Evolutionary conservation across 2,888 invertebrate genomes (phyloP).

Genomic region (Acrobasis repandana): DNA sequence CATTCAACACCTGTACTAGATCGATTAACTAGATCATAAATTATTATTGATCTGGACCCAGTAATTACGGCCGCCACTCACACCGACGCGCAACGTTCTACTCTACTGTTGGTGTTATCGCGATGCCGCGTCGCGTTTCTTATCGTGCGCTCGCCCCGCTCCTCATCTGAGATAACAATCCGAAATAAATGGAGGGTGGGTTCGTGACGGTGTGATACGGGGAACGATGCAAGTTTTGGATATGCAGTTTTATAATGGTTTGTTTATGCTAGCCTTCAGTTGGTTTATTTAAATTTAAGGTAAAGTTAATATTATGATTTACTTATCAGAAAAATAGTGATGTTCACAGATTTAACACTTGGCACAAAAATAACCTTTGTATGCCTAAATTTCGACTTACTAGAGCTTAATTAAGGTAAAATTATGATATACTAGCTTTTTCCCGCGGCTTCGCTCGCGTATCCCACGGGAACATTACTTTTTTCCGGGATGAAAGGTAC

Average conservation of each 20-base stretch:
- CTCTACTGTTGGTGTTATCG: conserved; percentile 44
- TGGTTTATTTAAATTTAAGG: neutral
- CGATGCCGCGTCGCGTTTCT: conserved; percentile 44
- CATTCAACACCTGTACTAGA: conserved; percentile 18
- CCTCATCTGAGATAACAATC: conserved; percentile 61
- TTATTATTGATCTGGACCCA: conserved; percentile 40
- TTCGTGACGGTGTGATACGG: conserved; percentile 59
- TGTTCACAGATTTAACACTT: too few relatives aligned
- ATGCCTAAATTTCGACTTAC: too few relatives aligned
- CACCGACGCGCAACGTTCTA: conserved; percentile 35
- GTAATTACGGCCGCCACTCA: conserved; percentile 42
- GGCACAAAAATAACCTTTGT: too few relatives aligned
- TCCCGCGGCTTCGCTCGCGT: too few relatives aligned
- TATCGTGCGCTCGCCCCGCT: conserved; percentile 51
- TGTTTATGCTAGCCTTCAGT: neutral
- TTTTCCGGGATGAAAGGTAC: too few relatives aligned
- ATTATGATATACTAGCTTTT: too few relatives aligned
- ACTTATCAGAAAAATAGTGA: too few relatives aligned
- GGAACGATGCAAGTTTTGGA: conserved; percentile 31
- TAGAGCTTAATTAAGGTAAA: too few relatives aligned
- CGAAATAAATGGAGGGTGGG: conserved; percentile 64
- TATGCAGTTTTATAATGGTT: conserved; percentile 7
- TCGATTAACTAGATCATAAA: conserved; percentile 28
- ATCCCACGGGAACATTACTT: too few relatives aligned
- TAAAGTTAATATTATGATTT: too few relatives aligned